These are phyloP conservation scores for Magallana angulata DNA, from an alignment of 1,140 invertebrate species.

Conservation along the genomic window DNA sequence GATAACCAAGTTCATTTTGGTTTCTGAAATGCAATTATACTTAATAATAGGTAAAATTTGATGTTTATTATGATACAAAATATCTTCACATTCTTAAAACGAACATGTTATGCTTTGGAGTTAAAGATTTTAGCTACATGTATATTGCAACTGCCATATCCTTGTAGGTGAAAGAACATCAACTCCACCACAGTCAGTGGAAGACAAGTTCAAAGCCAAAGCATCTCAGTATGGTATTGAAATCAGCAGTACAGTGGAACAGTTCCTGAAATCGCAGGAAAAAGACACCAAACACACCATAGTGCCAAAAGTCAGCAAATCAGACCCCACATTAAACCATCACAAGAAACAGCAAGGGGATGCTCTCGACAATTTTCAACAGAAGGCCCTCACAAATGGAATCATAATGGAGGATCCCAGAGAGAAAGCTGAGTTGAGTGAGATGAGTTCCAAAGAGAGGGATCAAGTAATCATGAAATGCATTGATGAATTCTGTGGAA, in stretches of 20 bases:
- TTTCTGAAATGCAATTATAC: too few relatives aligned
- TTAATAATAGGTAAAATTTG: too few relatives aligned
- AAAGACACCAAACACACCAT: neutral
- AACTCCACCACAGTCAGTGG: conserved; percentile 9
- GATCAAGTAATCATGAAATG: neutral
- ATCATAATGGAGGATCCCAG: neutral
- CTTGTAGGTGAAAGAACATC: neutral
- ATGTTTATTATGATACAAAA: too few relatives aligned
- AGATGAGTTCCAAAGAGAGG: neutral
- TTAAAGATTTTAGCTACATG: too few relatives aligned
- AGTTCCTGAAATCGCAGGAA: conserved; percentile 5
- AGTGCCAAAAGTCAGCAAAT: neutral
- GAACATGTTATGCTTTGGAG: too few relatives aligned
- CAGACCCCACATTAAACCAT: neutral
- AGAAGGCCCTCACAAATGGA: neutral
- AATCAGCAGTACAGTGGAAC: conserved; percentile 32
- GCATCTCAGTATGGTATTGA: conserved; percentile 43
- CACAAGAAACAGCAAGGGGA: neutral
- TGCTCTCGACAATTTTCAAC: neutral
- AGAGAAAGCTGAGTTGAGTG: neutral
- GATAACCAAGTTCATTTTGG: too few relatives aligned
- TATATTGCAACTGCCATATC: too few relatives aligned
- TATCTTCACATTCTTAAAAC: too few relatives aligned
- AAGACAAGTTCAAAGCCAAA: conserved; percentile 41
- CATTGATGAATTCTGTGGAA: neutral